Percentiles rank a stretch among this genome's conserved stretches.
Evolutionary conservation across 2,888 invertebrate genomes (phyloP).

Genomic region (Ochropacha duplaris): DNA sequence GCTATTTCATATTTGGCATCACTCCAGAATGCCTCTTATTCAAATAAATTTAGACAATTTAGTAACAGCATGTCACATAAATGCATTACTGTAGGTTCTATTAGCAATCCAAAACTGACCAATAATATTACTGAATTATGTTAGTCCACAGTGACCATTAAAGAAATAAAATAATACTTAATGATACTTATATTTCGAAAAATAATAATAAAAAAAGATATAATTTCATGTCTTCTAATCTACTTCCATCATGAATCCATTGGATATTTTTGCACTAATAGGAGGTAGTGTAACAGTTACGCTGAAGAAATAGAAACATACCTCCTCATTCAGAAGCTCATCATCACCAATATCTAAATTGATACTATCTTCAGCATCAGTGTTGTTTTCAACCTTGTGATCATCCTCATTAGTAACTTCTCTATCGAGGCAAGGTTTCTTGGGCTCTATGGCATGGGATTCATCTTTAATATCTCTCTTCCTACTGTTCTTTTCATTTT

Average conservation of each 20-base stretch:
- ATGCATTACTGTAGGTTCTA: neutral
- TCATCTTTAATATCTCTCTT: conserved; percentile 70
- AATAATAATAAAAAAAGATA: no score
- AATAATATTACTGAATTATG: conserved; percentile 14
- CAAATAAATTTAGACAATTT: conserved; percentile 21
- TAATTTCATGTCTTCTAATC: conserved; percentile 44
- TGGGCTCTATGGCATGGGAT: conserved; percentile 57
- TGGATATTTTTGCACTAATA: conserved; percentile 46
- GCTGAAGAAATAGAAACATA: conserved; percentile 81
- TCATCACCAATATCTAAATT: conserved; percentile 92
- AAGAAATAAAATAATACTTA: conserved; percentile 39
- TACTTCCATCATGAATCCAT: conserved; percentile 69
- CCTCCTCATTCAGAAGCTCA: conserved; percentile 91
- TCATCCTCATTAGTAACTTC: conserved; percentile 62
- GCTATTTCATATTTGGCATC: conserved; percentile 36
- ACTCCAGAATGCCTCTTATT: conserved; percentile 38
- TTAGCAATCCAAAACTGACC: neutral
- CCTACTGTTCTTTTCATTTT: conserved; percentile 51
- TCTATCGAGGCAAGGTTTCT: conserved; percentile 68
- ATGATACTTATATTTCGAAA: conserved; percentile 27
- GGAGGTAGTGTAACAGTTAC: conserved; percentile 64
- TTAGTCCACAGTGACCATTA: conserved; percentile 48
- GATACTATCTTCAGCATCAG: conserved; percentile 90
- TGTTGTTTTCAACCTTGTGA: conserved; percentile 79
- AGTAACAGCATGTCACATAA: neutral